These are phyloP conservation scores for Chouioia cunea DNA, from an alignment of 2,888 invertebrate genomes.

Conservation along the genomic window DNA sequence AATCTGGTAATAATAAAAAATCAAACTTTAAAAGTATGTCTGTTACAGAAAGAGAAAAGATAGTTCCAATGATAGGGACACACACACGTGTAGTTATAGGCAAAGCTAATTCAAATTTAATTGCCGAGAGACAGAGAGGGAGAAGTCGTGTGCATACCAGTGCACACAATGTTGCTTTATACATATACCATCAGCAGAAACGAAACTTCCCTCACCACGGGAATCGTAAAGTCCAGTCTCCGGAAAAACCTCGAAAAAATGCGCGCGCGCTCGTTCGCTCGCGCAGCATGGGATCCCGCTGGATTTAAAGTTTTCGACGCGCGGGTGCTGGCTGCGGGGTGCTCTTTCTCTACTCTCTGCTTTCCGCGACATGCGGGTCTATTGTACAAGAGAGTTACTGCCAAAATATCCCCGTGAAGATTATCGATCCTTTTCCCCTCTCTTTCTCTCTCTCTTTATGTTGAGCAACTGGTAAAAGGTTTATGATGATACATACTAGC, in stretches of 20 bases:
- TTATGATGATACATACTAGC: too few species aligned
- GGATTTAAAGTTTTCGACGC: conserved; percentile 37
- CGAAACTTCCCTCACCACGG: neutral
- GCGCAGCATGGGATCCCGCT: conserved; percentile 19
- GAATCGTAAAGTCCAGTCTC: conserved; percentile 15
- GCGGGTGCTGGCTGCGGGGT: conserved; percentile 39
- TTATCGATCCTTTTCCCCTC: conserved; percentile 53
- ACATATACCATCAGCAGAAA: neutral
- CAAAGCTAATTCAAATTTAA: conserved; percentile 41
- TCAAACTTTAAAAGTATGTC: too few species aligned
- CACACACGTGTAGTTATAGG: conserved; percentile 7
- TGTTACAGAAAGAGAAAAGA: too few species aligned
- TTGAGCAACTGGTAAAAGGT: too few species aligned
- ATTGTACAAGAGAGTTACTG: conserved; percentile 52
- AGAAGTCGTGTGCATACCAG: neutral
- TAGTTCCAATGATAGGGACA: neutral
- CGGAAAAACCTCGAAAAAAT: conserved; percentile 21
- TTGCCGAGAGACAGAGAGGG: conserved; percentile 8
- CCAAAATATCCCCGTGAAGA: conserved; percentile 9
- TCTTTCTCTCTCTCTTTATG: too few species aligned
- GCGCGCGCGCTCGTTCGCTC: neutral
- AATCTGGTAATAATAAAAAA: too few species aligned
- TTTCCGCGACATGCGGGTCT: conserved; percentile 57
- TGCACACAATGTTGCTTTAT: neutral
- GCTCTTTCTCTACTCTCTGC: conserved; percentile 48